phyloP scores from a whole-genome alignment of 2,797 vertebrate genomes.

The Morelia viridis region DNA sequence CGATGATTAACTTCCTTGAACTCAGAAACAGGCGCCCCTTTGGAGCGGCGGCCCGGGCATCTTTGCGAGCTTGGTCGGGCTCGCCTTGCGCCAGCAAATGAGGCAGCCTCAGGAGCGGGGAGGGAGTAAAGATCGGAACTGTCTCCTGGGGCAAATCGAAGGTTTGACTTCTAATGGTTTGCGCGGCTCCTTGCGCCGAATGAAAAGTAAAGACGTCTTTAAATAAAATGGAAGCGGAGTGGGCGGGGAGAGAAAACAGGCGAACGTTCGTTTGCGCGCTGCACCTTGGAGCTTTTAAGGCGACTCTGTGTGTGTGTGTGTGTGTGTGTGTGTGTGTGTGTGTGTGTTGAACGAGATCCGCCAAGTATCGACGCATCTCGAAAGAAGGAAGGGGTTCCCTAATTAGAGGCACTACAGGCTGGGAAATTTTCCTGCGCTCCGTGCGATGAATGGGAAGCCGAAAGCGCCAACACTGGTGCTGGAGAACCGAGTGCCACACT shows the following conservation, averaged over 20 bases:
- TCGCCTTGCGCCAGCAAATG: background rate
- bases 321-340: background rate
- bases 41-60: background rate
- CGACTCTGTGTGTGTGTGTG: background rate
- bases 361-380: background rate
- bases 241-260: background rate
- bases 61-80: background rate
- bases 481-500: background rate
- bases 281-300: background rate
- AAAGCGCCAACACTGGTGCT: background rate
- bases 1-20: background rate
- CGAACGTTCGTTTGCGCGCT: background rate
- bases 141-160: background rate
- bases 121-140: background rate
- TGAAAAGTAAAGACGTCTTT: background rate
- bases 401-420: background rate
- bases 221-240: background rate
- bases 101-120: background rate
- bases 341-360: too few species aligned
- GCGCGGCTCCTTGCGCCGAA: background rate
- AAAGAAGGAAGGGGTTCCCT: background rate
- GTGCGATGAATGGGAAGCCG: background rate
- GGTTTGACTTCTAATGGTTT: background rate
- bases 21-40: background rate
- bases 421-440: background rate